Conservation (phyloP, 2,888 invertebrate species). For the Xanthorhoe designata region DNA sequence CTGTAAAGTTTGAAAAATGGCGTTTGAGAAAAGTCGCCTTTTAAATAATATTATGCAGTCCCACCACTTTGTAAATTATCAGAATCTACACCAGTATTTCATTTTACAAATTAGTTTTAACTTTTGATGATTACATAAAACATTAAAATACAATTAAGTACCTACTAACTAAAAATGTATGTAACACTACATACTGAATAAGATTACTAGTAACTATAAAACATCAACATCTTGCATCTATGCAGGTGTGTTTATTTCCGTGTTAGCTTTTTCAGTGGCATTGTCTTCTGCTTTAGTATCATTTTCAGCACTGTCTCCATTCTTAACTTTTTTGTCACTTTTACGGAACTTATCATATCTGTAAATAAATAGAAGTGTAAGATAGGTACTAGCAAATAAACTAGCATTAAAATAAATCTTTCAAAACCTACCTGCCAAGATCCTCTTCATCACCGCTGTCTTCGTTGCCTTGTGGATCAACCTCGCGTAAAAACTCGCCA, state of each 20-base stretch:
- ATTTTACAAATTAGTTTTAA: background rate
- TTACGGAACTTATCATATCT: slow-evolving; percentile 88
- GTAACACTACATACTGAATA: background rate
- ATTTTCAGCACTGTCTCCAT: slow-evolving; percentile 71
- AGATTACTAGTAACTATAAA: background rate
- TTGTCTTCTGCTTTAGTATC: slow-evolving; percentile 66
- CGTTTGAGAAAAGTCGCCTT: too few species aligned
- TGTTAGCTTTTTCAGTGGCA: slow-evolving; percentile 65
- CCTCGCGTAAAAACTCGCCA: slow-evolving; percentile 90
- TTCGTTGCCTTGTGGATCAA: slow-evolving; percentile 89
- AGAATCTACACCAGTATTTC: slow-evolving; percentile 10
- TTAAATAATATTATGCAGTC: too few species aligned
- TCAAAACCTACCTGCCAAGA: slow-evolving; percentile 79
- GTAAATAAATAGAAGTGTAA: slow-evolving; percentile 43
- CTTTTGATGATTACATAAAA: background rate
- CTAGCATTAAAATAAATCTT: background rate
- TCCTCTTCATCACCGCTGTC: slow-evolving; percentile 89
- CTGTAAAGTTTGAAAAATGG: too few species aligned
- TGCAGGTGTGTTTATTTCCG: slow-evolving; percentile 65
- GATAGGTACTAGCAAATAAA: too few species aligned
- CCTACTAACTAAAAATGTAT: background rate
- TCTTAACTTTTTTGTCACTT: slow-evolving; percentile 86
- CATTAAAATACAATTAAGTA: background rate
- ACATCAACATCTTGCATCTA: slow-evolving; percentile 43
- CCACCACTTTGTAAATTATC: background rate